phyloP scores from a whole-genome alignment of 2,797 vertebrate species.

The Telmatherina bonti region DNA sequence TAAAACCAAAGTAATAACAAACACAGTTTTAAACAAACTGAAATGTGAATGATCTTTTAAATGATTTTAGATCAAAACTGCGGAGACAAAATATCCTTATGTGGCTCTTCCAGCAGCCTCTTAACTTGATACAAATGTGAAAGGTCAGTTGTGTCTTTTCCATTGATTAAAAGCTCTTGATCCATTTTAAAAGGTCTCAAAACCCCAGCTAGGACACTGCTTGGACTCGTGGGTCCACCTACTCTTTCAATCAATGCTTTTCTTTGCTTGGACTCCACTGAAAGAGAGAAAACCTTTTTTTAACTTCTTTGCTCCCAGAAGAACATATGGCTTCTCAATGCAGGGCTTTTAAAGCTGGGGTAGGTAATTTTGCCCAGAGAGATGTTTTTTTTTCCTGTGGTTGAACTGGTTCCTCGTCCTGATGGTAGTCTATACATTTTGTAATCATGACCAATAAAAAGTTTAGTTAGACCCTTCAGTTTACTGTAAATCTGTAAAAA shows the following conservation, averaged over 20 bases:
- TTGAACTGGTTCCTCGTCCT: too few relatives aligned
- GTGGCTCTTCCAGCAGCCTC: neutral
- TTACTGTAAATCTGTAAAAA: too few relatives aligned
- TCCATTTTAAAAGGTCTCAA: neutral
- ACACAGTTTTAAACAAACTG: neutral
- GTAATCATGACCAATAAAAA: too few relatives aligned
- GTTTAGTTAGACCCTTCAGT: too few relatives aligned
- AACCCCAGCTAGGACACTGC: conserved; percentile 1
- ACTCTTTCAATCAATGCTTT: conserved; percentile 10
- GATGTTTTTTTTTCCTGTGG: too few relatives aligned
- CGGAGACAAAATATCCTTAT: neutral
- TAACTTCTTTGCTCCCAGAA: neutral
- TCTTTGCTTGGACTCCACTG: neutral
- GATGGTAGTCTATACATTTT: too few relatives aligned
- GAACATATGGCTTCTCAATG: neutral
- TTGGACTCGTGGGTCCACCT: neutral
- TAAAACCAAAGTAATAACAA: conserved; percentile 1
- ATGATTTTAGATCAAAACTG: neutral
- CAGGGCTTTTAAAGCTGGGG: too few relatives aligned
- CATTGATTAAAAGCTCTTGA: conserved; percentile 16
- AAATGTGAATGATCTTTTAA: neutral
- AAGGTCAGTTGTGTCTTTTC: conserved; percentile 4
- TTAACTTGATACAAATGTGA: neutral
- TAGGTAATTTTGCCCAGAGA: too few relatives aligned
- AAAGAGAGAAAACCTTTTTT: neutral